Base-by-base conservation (phyloP, 2,888 invertebrate genomes). In the Acronicta leporina region DNA sequence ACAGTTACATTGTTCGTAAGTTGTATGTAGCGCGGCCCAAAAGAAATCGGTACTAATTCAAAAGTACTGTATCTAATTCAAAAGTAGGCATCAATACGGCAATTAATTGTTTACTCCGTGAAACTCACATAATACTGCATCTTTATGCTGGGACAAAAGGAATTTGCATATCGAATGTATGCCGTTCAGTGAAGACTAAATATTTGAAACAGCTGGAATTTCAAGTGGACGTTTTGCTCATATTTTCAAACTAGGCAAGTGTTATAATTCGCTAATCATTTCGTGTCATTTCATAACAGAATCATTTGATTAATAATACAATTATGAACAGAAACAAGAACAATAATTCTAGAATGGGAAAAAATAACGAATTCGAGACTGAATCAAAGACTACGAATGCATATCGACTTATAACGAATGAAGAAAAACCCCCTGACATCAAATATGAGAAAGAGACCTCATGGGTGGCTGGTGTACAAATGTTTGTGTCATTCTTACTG, bases 401-500 rank as follows among this genome's bases (percentile, higher is more conserved):
- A 61, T 91, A 90, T 77, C 83, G 83, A 64, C 86, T 92, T 43
- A 87, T 94, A 35, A 64, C 68, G 38, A 82, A 87, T 77, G 90
- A 88, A 70, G 85, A 84, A 46, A 93, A 92, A 75, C 91, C 93
- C 5, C 92, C 93, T 10, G 92, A 92, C 75, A 87, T 89, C 63
- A 89, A 87, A 80, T 81, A 85, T 85, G 89, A 78, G 73, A 94
- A 93, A 81, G 95, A 96, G 88, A 95, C 94, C 86, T 94, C 95
- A 53, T 96, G 96, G 95, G 95, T 96, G 43, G 96, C 96, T 58
- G 95, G 96, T 41, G 95, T 97, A 48, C 97, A 98, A 93, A 97
- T 98, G 93, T 96, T 96, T 84, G 96, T 96, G 74, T 98, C 98
- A 9, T 98, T 98, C 90, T 90, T 98, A 58, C 95, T 98, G 61